Base-by-base conservation (phyloP, 2,113 vertebrate genomes). In the Elephas maximus region DNA sequence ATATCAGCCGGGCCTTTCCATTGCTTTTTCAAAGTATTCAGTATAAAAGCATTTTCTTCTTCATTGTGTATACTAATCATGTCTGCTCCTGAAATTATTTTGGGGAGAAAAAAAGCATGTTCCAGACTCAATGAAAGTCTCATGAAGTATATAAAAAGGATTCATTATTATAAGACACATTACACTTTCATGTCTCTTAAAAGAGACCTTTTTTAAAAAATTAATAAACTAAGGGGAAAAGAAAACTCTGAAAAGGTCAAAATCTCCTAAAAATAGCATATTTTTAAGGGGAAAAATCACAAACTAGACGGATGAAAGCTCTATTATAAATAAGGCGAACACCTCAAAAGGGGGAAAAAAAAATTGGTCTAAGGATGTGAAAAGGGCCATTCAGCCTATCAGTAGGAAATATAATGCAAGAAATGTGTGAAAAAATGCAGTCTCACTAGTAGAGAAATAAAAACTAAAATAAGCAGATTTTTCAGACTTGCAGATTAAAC, bases 11-110 rank as follows among this genome's bases (percentile, higher is more conserved):
- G 95, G 15, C 92, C 90, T 62, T 98, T 98, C 98, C 98, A 98
- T 81, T 93, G 95, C 5, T 96, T 96, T 91, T 95, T 91, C 88
- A 98, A 97, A 95, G 86, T 97, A 63, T 98, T 94, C 60, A 98
- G 45, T 89, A 99, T 97, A 93, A 99, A 99, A 57, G 87, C 73
- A 95, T 99, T 99, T 96, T 99, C 98, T 84, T 98, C 98, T 96
- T 98, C 94, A 85, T 97, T 98, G 67, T 98, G 97, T 91, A 99
- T 98, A 86, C 98, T 98, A 96, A 99, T 91, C 95, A 98, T 96
- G 73, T 98, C 97, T 67, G 98, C 97, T 93, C 98, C 98, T 96
- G 94, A 96, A 91, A 96, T 98, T 98, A 93, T 96, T 97, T 94
- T 85, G 51, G 48, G n/a, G 17, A 89, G 87, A 12, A n/a, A 51